A percentile compares a stretch with the other conserved stretches of the same genome.
Evolutionary conservation across 2,113 vertebrate species (phyloP).

Genomic region (Thunnus thynnus): DNA sequence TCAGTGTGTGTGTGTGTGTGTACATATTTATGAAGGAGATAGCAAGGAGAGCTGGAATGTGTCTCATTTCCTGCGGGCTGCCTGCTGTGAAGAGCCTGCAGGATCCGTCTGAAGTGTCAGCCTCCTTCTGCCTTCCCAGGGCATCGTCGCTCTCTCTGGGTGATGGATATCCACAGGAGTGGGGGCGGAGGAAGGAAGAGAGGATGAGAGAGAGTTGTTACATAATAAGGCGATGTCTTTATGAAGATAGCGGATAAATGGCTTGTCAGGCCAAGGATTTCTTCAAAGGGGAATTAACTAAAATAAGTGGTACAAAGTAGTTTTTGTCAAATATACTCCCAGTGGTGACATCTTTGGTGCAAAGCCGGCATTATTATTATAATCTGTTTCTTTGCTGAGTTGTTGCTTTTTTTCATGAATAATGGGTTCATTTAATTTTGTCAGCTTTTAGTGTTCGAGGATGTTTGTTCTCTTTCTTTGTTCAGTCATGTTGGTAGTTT

Average conservation of each 20-base stretch:
- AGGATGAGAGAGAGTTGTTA: constrained; percentile 49
- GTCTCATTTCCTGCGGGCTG: constrained; percentile 30
- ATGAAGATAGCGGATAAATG: constrained; percentile 33
- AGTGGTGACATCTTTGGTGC: too few relatives aligned
- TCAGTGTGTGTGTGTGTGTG: constrained; percentile 11
- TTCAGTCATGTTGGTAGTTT: too few relatives aligned
- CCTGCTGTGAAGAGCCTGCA: constrained; percentile 45
- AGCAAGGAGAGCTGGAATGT: constrained; percentile 58
- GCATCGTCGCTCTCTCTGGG: constrained; percentile 45
- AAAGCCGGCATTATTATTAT: too few relatives aligned
- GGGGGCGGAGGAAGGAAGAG: constrained; percentile 34
- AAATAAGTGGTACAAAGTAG: not conserved
- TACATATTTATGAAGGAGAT: constrained; percentile 58
- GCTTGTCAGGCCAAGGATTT: constrained; percentile 6
- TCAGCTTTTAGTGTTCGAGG: too few relatives aligned
- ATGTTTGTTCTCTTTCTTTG: too few relatives aligned
- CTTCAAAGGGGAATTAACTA: not conserved
- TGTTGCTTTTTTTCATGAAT: too few relatives aligned
- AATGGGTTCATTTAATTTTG: too few relatives aligned
- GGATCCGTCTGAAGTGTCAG: constrained; percentile 65
- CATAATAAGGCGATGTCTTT: not conserved
- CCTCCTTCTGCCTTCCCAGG: constrained; percentile 48
- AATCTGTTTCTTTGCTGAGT: too few relatives aligned
- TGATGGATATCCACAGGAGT: constrained; percentile 45
- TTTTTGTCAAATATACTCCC: not conserved